Evolutionary conservation across 2,113 vertebrate genomes (phyloP).

Genomic region (Nestor notabilis): DNA sequence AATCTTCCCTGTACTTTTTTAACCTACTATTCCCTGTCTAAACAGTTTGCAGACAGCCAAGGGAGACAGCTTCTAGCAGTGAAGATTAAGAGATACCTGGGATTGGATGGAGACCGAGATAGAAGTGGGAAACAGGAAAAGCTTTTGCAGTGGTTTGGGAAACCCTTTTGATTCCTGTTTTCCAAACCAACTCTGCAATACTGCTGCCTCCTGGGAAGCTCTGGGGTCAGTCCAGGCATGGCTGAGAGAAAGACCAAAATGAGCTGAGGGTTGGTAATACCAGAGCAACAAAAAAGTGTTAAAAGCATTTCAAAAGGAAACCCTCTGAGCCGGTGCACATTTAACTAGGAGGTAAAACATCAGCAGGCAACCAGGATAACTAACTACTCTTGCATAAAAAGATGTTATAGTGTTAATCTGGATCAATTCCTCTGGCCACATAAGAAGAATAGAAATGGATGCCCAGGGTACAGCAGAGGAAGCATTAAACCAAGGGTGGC

Average conservation of each 20-base stretch:
- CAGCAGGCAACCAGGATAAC: not conserved
- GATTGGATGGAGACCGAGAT: not conserved
- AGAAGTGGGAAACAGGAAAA: not conserved
- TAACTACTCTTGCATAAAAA: not conserved
- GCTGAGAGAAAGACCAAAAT: not conserved
- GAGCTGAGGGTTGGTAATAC: not conserved
- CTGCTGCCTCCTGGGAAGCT: not conserved
- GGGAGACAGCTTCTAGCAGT: not conserved
- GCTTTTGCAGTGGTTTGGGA: not conserved
- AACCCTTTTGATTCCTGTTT: not conserved
- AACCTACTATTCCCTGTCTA: accelerated
- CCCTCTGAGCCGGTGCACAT: not conserved
- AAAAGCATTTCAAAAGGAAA: not conserved
- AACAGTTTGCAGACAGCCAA: not conserved
- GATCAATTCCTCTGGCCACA: not conserved
- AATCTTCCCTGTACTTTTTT: not conserved
- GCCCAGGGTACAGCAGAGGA: not conserved
- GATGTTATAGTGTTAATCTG: not conserved
- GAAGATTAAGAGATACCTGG: not conserved
- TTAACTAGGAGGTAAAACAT: not conserved
- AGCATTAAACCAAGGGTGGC: not conserved
- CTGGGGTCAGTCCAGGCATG: not conserved
- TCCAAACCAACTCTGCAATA: not conserved
- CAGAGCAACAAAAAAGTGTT: not conserved
- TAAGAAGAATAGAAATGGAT: not conserved